Evolutionary conservation across 2,797 vertebrate species (phyloP), one percentile per base, ranked within the genome.

Genomic region (Lemur catta): DNA sequence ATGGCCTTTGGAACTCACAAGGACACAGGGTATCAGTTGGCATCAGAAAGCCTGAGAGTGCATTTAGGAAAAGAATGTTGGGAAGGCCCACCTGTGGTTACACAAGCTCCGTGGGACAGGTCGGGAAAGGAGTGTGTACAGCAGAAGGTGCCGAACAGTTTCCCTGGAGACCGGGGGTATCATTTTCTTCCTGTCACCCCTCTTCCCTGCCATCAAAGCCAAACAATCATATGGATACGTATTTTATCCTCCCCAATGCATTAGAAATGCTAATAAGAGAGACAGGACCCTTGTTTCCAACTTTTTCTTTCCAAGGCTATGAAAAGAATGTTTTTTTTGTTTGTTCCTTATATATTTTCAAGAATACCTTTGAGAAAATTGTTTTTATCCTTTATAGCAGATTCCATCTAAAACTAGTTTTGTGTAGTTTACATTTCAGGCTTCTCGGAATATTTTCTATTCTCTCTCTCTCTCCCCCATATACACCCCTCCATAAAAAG

Each of bases 371-470:
- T 86, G 71, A 96, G 35, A 94, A 84, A 89, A 91, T 15, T 63
- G 24, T 4, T 59, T 84, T 71, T 84, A 28, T 78, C 28, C 24
- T 95, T 93, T 78, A 57, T 12, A 96, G 52, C 41, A 67, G 41
- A 84, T 82, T 33, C 59, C 57, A 91, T 69, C 63, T 55, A 79
- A 92, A 93, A 79, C 8, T 18, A 93, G 33, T 75, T 92, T 92
- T 76, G 46, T 63, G 33, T 67, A 5, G 52, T 48, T 72, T 87
- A 95, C 80, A 30, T n/a, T 91, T 84, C 55, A 95, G 46, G 9
- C 43, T 78, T 94, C 57, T 86, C 71, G 59, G 38, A 28, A 35
- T 59, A 86, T 92, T 93, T 94, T 84, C 26, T 78, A 57, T 95
- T 61, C 41, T 84, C n/a, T 65, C 1, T 48, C 74, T 22, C 41